phyloP scores from a whole-genome alignment of 2,113 vertebrate genomes.

The Porphyrio hochstetteri region DNA sequence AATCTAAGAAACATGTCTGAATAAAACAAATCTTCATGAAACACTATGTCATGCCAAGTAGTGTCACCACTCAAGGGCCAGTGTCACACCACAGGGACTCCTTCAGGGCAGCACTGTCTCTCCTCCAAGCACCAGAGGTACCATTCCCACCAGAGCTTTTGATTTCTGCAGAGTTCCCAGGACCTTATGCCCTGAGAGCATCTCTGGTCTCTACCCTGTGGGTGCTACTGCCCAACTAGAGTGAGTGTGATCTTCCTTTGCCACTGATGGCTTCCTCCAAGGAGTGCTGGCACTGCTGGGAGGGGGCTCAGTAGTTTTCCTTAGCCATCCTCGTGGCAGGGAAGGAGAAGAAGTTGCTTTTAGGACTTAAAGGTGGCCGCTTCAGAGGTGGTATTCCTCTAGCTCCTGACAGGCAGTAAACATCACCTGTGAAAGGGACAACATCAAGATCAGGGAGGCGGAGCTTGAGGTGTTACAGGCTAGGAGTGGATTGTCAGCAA shows the following conservation, averaged over 20 bases:
- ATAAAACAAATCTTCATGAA: background rate
- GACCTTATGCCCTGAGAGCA: background rate
- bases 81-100: background rate
- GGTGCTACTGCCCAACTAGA: background rate
- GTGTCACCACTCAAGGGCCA: background rate
- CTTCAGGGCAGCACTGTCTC: background rate
- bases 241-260: background rate
- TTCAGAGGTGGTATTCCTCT: background rate
- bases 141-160: background rate
- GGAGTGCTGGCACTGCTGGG: background rate
- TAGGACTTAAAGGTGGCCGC: background rate
- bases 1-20: background rate
- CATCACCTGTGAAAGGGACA: background rate
- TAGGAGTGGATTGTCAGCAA: background rate
- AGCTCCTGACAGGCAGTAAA: background rate
- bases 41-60: background rate
- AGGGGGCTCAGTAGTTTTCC: background rate
- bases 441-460: background rate
- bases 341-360: background rate
- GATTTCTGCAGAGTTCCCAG: background rate
- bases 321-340: background rate
- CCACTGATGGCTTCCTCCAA: background rate
- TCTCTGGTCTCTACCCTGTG: background rate
- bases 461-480: background rate
- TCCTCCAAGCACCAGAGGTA: background rate